Percentiles rank a stretch among this genome's conserved stretches.
Evolutionary conservation across 2,888 invertebrate genomes (phyloP).

Genomic region (Melikaiella ostensackeni): DNA sequence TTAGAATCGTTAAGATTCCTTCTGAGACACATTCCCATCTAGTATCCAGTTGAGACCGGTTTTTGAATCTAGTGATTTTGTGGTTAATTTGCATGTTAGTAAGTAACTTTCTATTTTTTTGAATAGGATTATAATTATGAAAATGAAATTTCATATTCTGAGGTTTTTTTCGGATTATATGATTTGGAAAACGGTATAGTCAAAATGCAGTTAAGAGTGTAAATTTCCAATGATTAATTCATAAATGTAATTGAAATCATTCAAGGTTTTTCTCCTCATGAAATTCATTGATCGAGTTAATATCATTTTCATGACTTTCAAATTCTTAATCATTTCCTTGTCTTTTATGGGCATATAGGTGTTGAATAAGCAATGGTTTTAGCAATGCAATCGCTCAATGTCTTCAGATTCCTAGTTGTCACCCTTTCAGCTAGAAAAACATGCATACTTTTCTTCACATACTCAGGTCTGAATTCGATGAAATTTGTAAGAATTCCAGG

Average conservation of each 20-base stretch:
- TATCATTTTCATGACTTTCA: slow-evolving; percentile 20
- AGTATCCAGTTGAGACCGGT: too few relatives aligned
- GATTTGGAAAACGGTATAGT: background rate
- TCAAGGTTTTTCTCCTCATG: slow-evolving; percentile 22
- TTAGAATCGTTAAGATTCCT: too few relatives aligned
- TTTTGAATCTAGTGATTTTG: too few relatives aligned
- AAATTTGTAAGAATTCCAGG: too few relatives aligned
- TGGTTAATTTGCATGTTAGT: background rate
- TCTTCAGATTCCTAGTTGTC: background rate
- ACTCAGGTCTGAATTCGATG: too few relatives aligned
- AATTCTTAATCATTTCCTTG: slow-evolving; percentile 3
- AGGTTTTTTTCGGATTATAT: background rate
- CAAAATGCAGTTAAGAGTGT: background rate
- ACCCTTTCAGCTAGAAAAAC: background rate
- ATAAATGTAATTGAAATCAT: slow-evolving; percentile 16
- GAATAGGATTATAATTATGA: background rate
- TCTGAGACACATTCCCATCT: too few relatives aligned
- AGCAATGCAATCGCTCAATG: background rate
- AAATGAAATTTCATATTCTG: background rate
- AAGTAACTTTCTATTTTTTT: background rate
- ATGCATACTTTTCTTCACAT: background rate
- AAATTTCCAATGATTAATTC: slow-evolving; percentile 20
- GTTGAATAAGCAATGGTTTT: background rate
- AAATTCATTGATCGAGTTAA: slow-evolving; percentile 31
- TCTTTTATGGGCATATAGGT: background rate